Base-by-base conservation (phyloP, 1,140 invertebrate species). In the Pectinophora gossypiella region DNA sequence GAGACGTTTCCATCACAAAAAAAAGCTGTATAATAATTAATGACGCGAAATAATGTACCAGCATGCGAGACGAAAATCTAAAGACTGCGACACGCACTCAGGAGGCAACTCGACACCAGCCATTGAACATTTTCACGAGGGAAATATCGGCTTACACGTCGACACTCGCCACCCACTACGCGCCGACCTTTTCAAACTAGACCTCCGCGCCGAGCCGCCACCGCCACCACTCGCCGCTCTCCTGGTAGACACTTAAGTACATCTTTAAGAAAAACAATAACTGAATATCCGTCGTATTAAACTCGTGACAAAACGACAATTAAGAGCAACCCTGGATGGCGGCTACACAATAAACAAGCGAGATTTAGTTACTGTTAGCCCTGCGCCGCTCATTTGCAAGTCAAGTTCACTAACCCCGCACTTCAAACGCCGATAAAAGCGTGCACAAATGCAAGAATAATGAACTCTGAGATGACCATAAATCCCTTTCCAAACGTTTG, bases 1-100 rank as follows among this genome's bases (percentile, higher is more conserved):
- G 77, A 61, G 68, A 65, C 66, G 57, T 58, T 64, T 66, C 66
- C 62, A 61, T 56, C 32, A 62, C 18, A 42, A 21, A 62, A 64
- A 68, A 64, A 72, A 67, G 52, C 61, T 53, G 63, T 73, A 76
- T 67, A 79, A 83, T 85, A 85, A 83, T 81, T 79, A 84, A 81
- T 75, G 79, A 80, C 70, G 78, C 77, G 80, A 76, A 83, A 86
- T 84, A 86, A 86, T 86, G 83, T 72, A 73, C 83, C 83, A 75
- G 78, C 82, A 84, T 86, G 65, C 74, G 62, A 84, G 69, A 73
- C 76, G 76, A 83, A 85, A 85, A 84, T 85, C 77, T 76, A 77
- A 80, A 85, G 82, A 68, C 56, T 74, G 36, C 59, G 61, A 69
- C 67, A 69, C 69, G 74, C 68, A 75, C 61, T 54, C 54, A 56